These are phyloP conservation scores for Ips nitidus DNA, from an alignment of 1,140 invertebrate species.

Conservation along the genomic window DNA sequence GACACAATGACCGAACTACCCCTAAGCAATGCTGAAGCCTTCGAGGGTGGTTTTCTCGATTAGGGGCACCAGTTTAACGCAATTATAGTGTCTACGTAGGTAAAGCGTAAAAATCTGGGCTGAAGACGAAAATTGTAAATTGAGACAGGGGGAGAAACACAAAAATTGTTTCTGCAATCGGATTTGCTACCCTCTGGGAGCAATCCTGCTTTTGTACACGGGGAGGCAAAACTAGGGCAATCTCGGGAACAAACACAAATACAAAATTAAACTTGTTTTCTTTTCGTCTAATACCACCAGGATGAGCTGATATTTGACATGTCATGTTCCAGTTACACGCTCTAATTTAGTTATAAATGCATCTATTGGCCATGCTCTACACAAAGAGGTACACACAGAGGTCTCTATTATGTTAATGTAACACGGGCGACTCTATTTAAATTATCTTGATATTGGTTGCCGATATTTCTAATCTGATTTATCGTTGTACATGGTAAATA, in stretches of 20 bases:
- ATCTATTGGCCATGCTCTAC: neutral
- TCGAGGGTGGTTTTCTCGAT: too few species aligned
- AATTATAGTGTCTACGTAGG: neutral
- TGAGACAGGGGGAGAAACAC: too few species aligned
- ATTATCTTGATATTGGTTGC: neutral
- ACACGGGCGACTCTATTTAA: neutral
- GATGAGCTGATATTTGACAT: neutral
- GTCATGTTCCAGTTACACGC: slow-evolving; percentile 5
- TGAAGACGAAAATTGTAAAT: too few species aligned
- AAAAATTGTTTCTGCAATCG: too few species aligned
- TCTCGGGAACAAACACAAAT: too few species aligned
- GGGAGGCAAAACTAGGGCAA: too few species aligned
- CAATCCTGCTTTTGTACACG: too few species aligned
- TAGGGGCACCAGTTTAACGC: too few species aligned
- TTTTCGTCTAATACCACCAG: too few species aligned
- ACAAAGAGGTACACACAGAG: neutral
- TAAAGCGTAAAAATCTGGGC: neutral
- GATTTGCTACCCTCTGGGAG: too few species aligned
- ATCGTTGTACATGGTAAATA: too few species aligned
- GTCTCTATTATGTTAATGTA: neutral
- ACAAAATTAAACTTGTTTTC: too few species aligned
- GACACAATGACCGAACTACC: neutral
- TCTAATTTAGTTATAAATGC: slow-evolving; percentile 2
- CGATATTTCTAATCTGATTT: neutral
- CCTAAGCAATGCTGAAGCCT: neutral